Conservation (phyloP, 92 coral and sea anemone species). For the Hydrozoanthus gracilis region DNA sequence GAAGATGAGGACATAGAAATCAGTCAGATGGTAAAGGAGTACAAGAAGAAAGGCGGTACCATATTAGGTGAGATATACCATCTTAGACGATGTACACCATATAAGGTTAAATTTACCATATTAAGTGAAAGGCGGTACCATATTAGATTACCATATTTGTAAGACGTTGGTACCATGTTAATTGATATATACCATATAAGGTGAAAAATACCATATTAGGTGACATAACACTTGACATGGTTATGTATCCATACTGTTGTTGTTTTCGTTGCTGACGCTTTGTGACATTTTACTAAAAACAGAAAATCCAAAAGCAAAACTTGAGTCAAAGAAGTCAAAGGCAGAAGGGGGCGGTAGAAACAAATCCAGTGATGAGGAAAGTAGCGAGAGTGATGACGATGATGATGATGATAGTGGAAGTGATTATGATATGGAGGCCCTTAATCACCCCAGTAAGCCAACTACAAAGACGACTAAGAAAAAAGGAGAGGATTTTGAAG, state of each 20-base stretch:
- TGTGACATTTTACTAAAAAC: no score
- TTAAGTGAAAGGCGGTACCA: conserved; percentile 45
- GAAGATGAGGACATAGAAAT: conserved; percentile 91
- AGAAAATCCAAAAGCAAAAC: no score
- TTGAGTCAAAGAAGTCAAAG: not conserved
- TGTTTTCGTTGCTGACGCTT: no score
- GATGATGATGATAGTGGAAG: conserved; percentile 67
- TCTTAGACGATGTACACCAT: no score
- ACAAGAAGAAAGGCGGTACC: conserved; percentile 89
- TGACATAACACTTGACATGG: no score
- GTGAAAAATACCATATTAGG: no score
- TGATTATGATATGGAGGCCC: conserved; percentile 77
- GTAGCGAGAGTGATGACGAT: conserved; percentile 1
- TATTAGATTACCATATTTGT: conserved; percentile 49
- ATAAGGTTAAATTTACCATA: no score
- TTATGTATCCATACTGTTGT: no score
- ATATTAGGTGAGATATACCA: conserved; percentile 53
- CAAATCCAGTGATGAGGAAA: not conserved
- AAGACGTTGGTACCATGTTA: not conserved
- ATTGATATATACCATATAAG: no score
- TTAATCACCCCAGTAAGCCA: conserved; percentile 21
- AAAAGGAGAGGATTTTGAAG: conserved; percentile 78
- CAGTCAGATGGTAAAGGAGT: conserved; percentile 82
- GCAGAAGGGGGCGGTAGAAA: not conserved
- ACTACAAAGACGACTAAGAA: conserved; percentile 36